phyloP scores from a whole-genome alignment of 2,888 invertebrate genomes.

The Phyllotreta striolata region DNA sequence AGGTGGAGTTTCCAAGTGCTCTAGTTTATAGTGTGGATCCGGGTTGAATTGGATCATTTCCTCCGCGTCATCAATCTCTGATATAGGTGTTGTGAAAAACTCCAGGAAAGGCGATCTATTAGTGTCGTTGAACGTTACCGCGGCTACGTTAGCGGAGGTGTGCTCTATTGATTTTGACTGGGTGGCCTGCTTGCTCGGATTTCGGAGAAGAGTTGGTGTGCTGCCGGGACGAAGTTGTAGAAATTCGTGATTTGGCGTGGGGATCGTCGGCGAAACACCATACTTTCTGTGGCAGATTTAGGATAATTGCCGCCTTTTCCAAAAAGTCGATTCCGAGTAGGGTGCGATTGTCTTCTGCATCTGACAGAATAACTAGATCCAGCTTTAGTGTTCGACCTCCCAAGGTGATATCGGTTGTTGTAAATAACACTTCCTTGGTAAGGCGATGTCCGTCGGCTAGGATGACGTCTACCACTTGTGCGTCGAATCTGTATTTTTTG shows the following conservation, averaged over 20 bases:
- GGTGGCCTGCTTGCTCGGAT: not conserved
- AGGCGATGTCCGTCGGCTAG: conserved; percentile 23
- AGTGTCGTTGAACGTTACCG: no score
- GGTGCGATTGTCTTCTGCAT: conserved; percentile 30
- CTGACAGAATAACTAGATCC: conserved; percentile 29
- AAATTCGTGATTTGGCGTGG: no score
- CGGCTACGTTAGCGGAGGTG: no score
- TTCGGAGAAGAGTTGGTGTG: no score
- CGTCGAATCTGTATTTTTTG: not conserved
- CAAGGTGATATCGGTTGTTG: not conserved
- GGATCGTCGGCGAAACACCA: conserved; percentile 31
- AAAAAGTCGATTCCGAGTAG: conserved; percentile 25
- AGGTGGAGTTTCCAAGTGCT: no score
- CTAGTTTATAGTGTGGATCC: no score
- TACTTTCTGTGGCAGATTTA: conserved; percentile 25
- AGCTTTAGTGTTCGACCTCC: conserved; percentile 15
- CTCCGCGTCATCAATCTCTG: no score
- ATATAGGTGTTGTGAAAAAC: no score
- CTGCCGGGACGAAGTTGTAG: no score
- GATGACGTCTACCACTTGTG: conserved; percentile 4
- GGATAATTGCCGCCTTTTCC: conserved; percentile 24
- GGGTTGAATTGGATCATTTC: no score
- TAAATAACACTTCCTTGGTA: conserved; percentile 8
- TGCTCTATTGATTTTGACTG: no score
- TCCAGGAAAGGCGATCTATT: no score